Conservation (phyloP, 2,888 invertebrate genomes). For the Drosophila melanosoma region DNA sequence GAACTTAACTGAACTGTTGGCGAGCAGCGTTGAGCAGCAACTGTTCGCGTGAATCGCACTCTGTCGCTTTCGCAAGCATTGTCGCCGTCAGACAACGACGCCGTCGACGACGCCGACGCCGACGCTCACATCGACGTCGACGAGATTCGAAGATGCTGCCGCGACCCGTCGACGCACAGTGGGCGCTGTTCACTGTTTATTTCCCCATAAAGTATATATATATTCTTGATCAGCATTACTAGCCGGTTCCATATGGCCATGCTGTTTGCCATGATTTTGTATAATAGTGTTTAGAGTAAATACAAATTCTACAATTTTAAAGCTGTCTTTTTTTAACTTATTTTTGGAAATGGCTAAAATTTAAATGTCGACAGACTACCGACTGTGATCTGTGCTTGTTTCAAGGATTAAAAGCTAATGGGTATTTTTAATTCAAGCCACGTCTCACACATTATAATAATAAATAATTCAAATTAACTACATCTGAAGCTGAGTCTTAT, state of each 20-base stretch:
- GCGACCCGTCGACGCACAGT: slow-evolving; percentile 18
- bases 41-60: slow-evolving; percentile 36
- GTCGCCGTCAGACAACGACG: slow-evolving; percentile 4
- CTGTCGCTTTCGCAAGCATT: slow-evolving; percentile 13
- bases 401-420: not conserved
- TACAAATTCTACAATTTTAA: not conserved
- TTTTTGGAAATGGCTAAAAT: not conserved
- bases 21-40: slow-evolving; percentile 47
- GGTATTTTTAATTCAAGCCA: not conserved
- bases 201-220: not conserved
- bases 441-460: not conserved
- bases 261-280: not conserved
- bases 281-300: not conserved
- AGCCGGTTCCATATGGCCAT: not conserved
- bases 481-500: not conserved
- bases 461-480: not conserved
- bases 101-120: slow-evolving; percentile 4
- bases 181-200: not conserved
- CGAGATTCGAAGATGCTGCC: slow-evolving; percentile 27
- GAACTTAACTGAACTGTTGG: slow-evolving; percentile 38
- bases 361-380: not conserved
- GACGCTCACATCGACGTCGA: not conserved
- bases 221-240: not conserved
- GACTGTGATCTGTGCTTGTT: not conserved
- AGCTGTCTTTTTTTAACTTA: not conserved